Conservation (phyloP, 2,113 vertebrate species). For the Myotis brandtii region DNA sequence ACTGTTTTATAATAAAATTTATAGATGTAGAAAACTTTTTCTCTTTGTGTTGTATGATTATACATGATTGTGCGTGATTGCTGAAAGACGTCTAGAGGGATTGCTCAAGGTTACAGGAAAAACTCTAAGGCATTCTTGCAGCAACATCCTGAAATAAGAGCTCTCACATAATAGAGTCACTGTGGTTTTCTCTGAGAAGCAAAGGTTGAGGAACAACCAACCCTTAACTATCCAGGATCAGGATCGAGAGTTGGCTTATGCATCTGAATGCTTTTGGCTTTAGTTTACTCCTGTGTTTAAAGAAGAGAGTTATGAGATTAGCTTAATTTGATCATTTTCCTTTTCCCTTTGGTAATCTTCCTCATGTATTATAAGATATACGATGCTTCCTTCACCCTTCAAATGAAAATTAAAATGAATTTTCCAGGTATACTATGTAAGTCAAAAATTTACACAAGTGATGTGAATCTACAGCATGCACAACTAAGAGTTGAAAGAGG, state of each 20-base stretch:
- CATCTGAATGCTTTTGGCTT: constrained; percentile 15
- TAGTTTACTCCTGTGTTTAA: background rate
- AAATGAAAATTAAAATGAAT: constrained; percentile 33
- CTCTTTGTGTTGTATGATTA: constrained; percentile 35
- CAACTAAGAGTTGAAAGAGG: background rate
- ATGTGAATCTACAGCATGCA: background rate
- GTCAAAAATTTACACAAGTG: background rate
- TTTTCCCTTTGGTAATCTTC: constrained; percentile 17
- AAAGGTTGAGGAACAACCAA: background rate
- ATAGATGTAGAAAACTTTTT: constrained; percentile 58
- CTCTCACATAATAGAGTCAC: constrained; percentile 71
- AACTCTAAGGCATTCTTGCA: constrained; percentile 68
- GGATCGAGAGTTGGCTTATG: background rate
- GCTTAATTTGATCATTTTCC: constrained; percentile 30
- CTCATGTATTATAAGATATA: background rate
- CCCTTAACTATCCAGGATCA: constrained; percentile 32
- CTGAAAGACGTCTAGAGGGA: constrained; percentile 52
- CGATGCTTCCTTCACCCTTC: background rate
- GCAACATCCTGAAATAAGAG: constrained; percentile 79
- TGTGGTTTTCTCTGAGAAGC: constrained; percentile 65
- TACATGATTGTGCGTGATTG: constrained; percentile 34
- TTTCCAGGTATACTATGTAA: background rate
- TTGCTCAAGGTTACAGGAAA: constrained; percentile 75
- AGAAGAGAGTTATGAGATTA: constrained; percentile 24
- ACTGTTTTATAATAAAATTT: constrained; percentile 38